phyloP scores from a whole-genome alignment of 2,113 vertebrate genomes.

The Platysteira castanea region DNA sequence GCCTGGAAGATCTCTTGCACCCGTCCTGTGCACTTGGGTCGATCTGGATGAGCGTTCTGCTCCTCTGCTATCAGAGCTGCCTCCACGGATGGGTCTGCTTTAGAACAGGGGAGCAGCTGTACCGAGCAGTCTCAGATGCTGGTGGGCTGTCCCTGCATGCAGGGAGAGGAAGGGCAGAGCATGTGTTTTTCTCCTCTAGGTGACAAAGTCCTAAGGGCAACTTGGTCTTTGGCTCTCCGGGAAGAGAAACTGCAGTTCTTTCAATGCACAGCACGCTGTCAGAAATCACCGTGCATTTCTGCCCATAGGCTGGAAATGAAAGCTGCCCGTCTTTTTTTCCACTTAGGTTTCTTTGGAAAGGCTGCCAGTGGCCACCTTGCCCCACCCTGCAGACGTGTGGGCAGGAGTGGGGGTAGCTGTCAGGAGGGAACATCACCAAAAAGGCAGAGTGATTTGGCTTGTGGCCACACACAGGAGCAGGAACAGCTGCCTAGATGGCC shows the following conservation, averaged over 20 bases:
- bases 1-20: neutral
- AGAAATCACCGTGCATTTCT: neutral
- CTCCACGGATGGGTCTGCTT: neutral
- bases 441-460: slow-evolving; percentile 47
- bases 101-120: neutral
- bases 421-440: slow-evolving; percentile 54
- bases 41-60: neutral
- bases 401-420: neutral
- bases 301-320: neutral
- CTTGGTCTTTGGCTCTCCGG: neutral
- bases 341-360: neutral
- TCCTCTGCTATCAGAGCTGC: neutral
- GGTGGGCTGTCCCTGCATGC: neutral
- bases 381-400: slow-evolving; percentile 47
- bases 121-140: neutral
- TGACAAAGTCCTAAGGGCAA: slow-evolving; percentile 26
- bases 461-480: slow-evolving; percentile 49
- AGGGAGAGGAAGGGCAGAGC: neutral
- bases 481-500: slow-evolving; percentile 54
- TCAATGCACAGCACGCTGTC: neutral
- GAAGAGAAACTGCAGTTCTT: neutral
- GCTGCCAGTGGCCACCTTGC: slow-evolving; percentile 38
- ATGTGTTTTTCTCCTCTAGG: neutral
- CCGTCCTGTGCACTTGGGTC: accelerated
- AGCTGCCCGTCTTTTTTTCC: neutral